Evolutionary conservation across 2,888 invertebrate species (phyloP), one percentile per base, ranked within the genome.

Genomic region (Marasmarcha lunaedactyla): DNA sequence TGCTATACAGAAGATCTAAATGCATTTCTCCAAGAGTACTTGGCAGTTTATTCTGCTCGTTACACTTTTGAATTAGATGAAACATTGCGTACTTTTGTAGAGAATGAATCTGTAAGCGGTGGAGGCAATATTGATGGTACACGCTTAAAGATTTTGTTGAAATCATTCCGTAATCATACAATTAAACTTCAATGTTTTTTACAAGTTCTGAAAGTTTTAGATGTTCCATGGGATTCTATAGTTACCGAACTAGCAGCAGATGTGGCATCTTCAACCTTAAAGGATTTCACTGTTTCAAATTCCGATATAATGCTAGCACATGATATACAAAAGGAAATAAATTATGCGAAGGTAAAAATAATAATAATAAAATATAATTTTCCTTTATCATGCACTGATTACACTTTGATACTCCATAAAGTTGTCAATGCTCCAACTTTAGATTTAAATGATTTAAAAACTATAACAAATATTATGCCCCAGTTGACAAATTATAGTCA

Each of bases 1-100:
- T 79, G 81, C 47, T 83, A 83, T 45, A 78, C 76, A 34, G 84
- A 85, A 62, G 84, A 85, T 54, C 54, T 85, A 15, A 59, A 67
- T 51, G 43, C 51, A 20, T 78, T 79, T 53, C 54, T 85, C 46
- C 63, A 65, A 44, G 61, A 73, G 41, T 83, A 72, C 55, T 66
- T 85, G 40, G 68, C 74, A n/a, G 53, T 57, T 14, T 84, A 71
- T 63, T 65, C 73, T 36, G 62, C 70, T 37, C 57, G 71, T 37
- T 62, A 81, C 56, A 54, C 64, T 45, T 71, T 84, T 58, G 81
- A 81, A 51, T 53, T 74, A 39, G 84, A 85, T 55, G 71, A 72
- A 42, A 68, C 70, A 42, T 52, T 85, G 27, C 55, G 60, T 45
- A 63, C 66, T n/a, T 78, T 68, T 50, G 64, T 81, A 48, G 71